Conservation (phyloP, 1,140 invertebrate genomes). For the Ceratina calcarata region DNA sequence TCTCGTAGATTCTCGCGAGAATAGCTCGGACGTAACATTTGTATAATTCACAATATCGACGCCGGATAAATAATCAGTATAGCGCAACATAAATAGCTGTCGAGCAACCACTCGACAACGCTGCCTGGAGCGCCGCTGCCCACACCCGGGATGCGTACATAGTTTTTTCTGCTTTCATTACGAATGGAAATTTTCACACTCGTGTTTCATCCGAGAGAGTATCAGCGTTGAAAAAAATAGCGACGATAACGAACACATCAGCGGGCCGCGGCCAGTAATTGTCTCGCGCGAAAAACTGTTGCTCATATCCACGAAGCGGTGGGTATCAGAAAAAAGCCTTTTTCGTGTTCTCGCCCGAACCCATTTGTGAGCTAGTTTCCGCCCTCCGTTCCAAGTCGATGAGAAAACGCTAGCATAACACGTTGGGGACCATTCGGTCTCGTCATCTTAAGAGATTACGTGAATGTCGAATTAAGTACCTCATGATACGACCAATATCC, state of each 20-base stretch:
- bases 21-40: background rate
- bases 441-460: too few relatives aligned
- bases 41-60: constrained; percentile 30
- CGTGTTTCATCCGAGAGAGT: constrained; percentile 32
- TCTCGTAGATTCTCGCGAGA: background rate
- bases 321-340: constrained; percentile 22
- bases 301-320: background rate
- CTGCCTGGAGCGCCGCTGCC: background rate
- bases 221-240: constrained; percentile 42
- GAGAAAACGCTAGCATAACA: background rate
- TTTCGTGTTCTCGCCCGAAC: background rate
- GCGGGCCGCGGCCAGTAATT: constrained; percentile 23
- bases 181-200: constrained; percentile 55
- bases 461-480: too few relatives aligned
- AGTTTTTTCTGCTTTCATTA: constrained; percentile 63
- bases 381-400: constrained; percentile 2
- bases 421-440: background rate
- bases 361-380: constrained; percentile 35
- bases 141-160: background rate
- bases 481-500: too few relatives aligned
- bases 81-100: constrained; percentile 25
- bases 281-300: constrained; percentile 29
- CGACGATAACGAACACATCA: constrained; percentile 42
- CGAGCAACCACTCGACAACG: background rate
- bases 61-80: constrained; percentile 18